Percentiles rank a stretch among this genome's conserved stretches.
Conservation (phyloP, 2,888 invertebrate species). For the Cantharis lateralis region DNA sequence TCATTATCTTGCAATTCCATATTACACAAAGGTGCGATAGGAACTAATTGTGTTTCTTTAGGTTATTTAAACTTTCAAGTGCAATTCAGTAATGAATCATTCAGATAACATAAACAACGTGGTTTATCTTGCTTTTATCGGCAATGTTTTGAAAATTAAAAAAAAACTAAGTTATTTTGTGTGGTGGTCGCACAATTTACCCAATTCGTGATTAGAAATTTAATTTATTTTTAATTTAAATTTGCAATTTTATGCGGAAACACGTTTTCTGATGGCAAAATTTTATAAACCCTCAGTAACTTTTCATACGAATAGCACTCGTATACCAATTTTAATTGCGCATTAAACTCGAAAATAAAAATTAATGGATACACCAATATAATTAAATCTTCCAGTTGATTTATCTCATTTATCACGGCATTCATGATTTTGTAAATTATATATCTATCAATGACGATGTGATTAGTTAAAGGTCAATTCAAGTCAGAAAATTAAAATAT, state of each 20-base stretch:
- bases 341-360: neutral
- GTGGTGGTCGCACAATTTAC: neutral
- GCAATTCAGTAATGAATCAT: neutral
- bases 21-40: neutral
- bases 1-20: neutral
- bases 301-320: neutral
- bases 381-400: neutral
- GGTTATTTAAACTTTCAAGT: neutral
- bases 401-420: neutral
- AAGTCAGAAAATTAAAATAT: neutral
- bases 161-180: neutral
- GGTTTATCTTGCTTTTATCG: neutral
- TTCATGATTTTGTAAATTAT: neutral
- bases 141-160: neutral
- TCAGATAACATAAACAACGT: neutral
- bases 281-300: neutral
- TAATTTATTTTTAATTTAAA: neutral
- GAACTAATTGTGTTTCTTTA: neutral
- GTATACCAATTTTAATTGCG: neutral
- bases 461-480: neutral
- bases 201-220: neutral
- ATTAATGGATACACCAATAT: neutral
- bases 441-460: neutral
- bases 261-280: neutral
- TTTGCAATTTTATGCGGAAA: neutral